These are phyloP conservation scores for Trematocara variabile DNA, from an alignment of 2,113 vertebrate species.

Conservation along the genomic window DNA sequence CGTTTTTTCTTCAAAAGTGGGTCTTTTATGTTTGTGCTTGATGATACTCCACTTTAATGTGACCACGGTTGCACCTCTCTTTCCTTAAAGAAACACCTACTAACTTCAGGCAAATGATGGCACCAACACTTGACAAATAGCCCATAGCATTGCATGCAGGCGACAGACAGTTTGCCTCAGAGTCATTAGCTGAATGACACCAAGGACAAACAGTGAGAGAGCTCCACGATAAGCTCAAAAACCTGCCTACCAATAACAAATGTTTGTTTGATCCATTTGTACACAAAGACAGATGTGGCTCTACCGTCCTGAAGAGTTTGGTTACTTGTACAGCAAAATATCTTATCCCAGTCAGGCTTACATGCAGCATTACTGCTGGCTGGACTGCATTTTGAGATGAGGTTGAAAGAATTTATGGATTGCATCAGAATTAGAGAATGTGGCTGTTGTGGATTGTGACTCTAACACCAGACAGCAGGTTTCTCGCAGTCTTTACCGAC, in stretches of 20 bases:
- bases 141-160: background rate
- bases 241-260: background rate
- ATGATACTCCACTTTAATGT: background rate
- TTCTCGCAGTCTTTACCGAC: background rate
- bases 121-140: background rate
- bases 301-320: background rate
- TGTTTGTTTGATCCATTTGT: background rate
- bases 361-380: background rate
- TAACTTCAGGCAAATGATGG: background rate
- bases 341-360: background rate
- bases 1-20: background rate
- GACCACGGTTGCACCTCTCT: background rate
- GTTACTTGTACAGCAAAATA: background rate
- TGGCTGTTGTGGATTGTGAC: background rate
- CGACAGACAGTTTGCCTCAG: background rate
- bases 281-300: background rate
- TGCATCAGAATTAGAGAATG: background rate
- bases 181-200: background rate
- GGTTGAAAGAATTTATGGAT: background rate
- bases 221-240: background rate
- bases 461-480: background rate
- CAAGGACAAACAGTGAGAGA: background rate
- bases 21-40: background rate
- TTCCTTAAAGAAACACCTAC: background rate
- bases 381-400: background rate